Evolutionary conservation across 2,113 vertebrate genomes (phyloP).

Genomic region (Piaya cayana): DNA sequence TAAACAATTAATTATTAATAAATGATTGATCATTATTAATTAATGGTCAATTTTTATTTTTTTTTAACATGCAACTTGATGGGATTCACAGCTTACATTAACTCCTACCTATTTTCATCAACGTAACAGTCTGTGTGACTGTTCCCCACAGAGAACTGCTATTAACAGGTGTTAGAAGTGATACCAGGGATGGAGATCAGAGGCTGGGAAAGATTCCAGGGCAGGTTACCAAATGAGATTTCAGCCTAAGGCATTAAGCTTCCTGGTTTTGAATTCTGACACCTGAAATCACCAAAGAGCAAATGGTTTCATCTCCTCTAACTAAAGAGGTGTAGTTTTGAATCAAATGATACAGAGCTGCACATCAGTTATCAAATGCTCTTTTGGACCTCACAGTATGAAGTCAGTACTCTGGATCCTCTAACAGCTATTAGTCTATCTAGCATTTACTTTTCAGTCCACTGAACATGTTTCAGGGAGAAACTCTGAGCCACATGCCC

Average conservation of each 20-base stretch:
- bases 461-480: no score
- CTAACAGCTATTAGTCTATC: not conserved
- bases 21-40: no score
- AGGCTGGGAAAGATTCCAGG: not conserved
- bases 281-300: not conserved
- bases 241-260: not conserved
- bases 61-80: no score
- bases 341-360: not conserved
- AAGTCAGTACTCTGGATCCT: not conserved
- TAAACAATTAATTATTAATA: no score
- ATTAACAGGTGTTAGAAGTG: not conserved
- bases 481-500: no score
- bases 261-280: not conserved
- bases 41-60: no score
- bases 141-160: not conserved
- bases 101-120: not conserved
- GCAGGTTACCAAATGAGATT: not conserved
- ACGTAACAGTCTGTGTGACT: not conserved
- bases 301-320: fast-evolving
- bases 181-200: not conserved
- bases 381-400: not conserved
- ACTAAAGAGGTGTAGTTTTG: not conserved
- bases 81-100: not conserved
- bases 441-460: not conserved
- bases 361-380: not conserved